Conservation (phyloP, 1,140 invertebrate species). For the Lepidurus apus region DNA sequence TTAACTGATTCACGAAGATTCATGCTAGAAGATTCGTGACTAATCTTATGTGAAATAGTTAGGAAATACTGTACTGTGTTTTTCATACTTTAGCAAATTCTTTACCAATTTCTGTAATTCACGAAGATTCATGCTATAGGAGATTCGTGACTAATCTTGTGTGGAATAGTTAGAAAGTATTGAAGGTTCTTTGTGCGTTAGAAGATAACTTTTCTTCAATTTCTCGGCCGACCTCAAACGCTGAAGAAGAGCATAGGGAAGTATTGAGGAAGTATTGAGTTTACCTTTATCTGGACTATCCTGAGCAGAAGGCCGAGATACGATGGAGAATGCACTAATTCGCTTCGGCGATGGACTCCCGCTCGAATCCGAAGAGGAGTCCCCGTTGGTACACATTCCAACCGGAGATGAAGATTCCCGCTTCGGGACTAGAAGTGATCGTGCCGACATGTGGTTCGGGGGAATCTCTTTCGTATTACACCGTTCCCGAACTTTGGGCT, state of each 20-base stretch:
- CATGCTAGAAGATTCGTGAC: too few species aligned
- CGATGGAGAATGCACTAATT: background rate
- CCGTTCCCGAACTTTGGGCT: background rate
- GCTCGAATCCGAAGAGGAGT: background rate
- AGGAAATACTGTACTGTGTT: too few species aligned
- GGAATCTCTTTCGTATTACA: background rate
- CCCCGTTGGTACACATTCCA: background rate
- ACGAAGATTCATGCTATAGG: too few species aligned
- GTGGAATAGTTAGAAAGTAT: too few species aligned
- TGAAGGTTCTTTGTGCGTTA: too few species aligned
- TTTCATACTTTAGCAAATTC: too few species aligned
- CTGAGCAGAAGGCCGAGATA: background rate
- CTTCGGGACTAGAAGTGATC: background rate
- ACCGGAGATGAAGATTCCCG: background rate
- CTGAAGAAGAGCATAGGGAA: background rate
- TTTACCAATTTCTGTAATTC: too few species aligned
- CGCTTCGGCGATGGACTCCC: background rate
- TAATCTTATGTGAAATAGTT: too few species aligned
- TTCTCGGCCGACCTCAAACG: background rate
- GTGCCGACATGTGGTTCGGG: background rate
- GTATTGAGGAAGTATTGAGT: background rate
- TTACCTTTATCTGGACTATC: conserved; percentile 15
- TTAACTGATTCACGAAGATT: too few species aligned
- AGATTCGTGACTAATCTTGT: too few species aligned
- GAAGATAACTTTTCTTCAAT: background rate